Evolutionary conservation across 2,888 invertebrate species (phyloP), one percentile per base, ranked within the genome.

Genomic region (Lasioglossum malachurum): DNA sequence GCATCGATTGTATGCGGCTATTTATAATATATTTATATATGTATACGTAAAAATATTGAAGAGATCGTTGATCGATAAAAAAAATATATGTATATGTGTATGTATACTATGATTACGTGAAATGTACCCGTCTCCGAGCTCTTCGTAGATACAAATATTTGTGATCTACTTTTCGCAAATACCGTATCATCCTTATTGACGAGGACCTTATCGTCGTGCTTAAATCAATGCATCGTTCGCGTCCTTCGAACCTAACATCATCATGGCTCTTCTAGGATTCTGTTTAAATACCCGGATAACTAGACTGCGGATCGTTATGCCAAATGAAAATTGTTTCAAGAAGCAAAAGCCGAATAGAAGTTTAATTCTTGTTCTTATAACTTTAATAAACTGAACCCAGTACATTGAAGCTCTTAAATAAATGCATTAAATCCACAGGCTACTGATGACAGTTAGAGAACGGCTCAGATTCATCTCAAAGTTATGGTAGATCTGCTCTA

Each of bases 21-120:
- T 69, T 35, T 75, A 69, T 85, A 67, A 69, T 85, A 67, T 67
- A 53, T 75, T n/a, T 75, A 75, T 85, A 53, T 75, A 79, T 78
- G 60, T 80, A 71, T 83, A 89, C 76, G 78, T 78, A 84, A 87
- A 83, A 85, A 83, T 53, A 80, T 80, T 84, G 80, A 90, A 90
- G 91, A 90, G 91, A 90, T 90, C 90, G 85, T 71, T 87, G 87
- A 89, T 90, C 46, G 87, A 82, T 90, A 90, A 90, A 90, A 90
- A 90, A 90, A 73, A 90, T 90, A 89, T 90, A 88, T 69, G 69
- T 87, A 75, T 89, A 83, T 89, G 75, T 87, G 87, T 89, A 73
- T 90, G 77, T 88, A 77, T 81, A 80, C 78, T 87, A 88, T 84
- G 77, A 78, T 78, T 57, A n/a, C 57, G 57, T 3, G 57, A 12